Conservation (phyloP, 2,797 vertebrate species). For the Diplodus sargus region DNA sequence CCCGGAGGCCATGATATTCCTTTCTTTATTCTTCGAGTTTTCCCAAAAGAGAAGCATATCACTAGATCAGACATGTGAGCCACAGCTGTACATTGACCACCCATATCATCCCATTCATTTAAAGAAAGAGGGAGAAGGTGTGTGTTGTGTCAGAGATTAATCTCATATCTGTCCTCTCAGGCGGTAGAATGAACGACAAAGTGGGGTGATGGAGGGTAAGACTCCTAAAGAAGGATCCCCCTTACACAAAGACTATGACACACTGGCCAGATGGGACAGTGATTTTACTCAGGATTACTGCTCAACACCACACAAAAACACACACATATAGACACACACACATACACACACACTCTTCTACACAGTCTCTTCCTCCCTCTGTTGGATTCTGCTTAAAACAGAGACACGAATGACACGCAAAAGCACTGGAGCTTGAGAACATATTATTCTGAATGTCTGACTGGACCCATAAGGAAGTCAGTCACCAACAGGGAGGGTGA, state of each 20-base stretch:
- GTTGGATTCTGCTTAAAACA: constrained; percentile 9
- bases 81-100: not conserved
- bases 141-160: not conserved
- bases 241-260: constrained; percentile 29
- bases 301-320: not conserved
- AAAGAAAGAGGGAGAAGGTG: not conserved
- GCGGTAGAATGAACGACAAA: not conserved
- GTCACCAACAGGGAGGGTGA: not conserved
- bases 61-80: not conserved
- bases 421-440: not conserved
- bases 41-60: not conserved
- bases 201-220: constrained; percentile 19
- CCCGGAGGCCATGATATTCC: not conserved
- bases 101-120: not conserved
- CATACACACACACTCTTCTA: not conserved
- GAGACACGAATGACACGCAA: constrained; percentile 9
- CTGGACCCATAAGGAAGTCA: not conserved
- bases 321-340: constrained; percentile 13
- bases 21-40: not conserved
- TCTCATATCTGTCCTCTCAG: not conserved
- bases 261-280: constrained; percentile 67
- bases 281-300: constrained; percentile 68
- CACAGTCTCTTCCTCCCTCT: not conserved
- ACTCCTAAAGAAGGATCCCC: constrained; percentile 51
- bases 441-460: not conserved